Percentiles rank a stretch among this genome's conserved stretches.
phyloP scores from a whole-genome alignment of 2,113 vertebrate species.

The Callorhinus ursinus region DNA sequence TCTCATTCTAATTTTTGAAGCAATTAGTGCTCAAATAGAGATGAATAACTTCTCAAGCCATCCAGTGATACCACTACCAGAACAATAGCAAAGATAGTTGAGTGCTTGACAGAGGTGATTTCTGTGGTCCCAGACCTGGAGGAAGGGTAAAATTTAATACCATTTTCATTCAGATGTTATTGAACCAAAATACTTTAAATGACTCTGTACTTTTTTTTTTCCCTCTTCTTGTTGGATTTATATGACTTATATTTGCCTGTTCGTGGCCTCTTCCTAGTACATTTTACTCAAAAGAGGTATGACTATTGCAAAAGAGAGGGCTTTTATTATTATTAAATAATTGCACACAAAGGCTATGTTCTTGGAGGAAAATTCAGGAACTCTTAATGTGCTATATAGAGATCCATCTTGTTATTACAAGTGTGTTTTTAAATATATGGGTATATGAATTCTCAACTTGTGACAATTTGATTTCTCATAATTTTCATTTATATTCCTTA shows the following conservation, averaged over 20 bases:
- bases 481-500: constrained; percentile 12
- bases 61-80: neutral
- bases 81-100: neutral
- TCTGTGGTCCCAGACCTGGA: neutral
- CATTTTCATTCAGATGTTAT: neutral
- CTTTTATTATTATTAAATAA: constrained; percentile 20
- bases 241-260: neutral
- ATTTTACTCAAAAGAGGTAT: neutral
- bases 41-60: neutral
- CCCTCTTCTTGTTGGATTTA: neutral
- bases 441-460: neutral
- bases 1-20: neutral
- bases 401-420: neutral
- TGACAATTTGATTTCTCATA: neutral
- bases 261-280: neutral
- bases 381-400: neutral
- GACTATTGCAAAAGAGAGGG: neutral
- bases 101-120: neutral
- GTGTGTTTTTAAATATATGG: neutral
- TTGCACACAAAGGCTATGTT: neutral
- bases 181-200: neutral
- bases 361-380: neutral
- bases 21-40: neutral
- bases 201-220: neutral
- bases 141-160: constrained; percentile 15